Evolutionary conservation across 1,140 invertebrate species (phyloP).

Genomic region (Ostrea denselamellosa): DNA sequence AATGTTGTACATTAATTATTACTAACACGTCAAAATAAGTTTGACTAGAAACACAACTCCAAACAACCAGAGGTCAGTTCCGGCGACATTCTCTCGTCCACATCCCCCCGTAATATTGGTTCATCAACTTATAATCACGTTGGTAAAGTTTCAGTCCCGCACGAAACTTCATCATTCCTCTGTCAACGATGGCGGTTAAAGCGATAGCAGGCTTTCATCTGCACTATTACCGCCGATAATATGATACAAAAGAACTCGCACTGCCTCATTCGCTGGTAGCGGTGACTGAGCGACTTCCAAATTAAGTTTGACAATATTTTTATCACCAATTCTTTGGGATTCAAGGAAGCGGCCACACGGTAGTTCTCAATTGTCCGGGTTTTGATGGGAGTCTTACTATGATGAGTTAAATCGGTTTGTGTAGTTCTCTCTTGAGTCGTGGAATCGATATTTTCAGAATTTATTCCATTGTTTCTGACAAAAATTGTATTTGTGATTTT

Average conservation of each 20-base stretch:
- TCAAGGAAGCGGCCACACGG: neutral
- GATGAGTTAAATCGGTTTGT: neutral
- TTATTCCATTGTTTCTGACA: neutral
- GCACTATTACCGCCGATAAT: slow-evolving; percentile 47
- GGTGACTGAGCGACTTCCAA: slow-evolving; percentile 48
- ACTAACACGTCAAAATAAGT: no score
- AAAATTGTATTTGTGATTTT: neutral
- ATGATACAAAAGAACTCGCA: slow-evolving; percentile 43
- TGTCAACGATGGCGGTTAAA: slow-evolving; percentile 47
- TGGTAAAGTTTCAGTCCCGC: neutral
- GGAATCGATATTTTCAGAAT: neutral
- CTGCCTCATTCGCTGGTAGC: slow-evolving; percentile 11
- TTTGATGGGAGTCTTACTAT: neutral
- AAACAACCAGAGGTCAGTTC: neutral
- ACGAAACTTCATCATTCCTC: slow-evolving; percentile 26
- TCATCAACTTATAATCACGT: neutral
- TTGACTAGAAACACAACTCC: no score
- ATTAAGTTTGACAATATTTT: slow-evolving; percentile 54
- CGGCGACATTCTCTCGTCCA: neutral
- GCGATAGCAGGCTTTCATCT: slow-evolving; percentile 47
- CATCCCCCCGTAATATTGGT: neutral
- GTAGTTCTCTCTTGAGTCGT: neutral
- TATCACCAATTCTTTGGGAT: slow-evolving; percentile 1
- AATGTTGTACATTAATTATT: no score
- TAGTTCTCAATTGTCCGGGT: neutral